phyloP scores from a whole-genome alignment of 2,797 vertebrate species.

The Esox masquinongy region DNA sequence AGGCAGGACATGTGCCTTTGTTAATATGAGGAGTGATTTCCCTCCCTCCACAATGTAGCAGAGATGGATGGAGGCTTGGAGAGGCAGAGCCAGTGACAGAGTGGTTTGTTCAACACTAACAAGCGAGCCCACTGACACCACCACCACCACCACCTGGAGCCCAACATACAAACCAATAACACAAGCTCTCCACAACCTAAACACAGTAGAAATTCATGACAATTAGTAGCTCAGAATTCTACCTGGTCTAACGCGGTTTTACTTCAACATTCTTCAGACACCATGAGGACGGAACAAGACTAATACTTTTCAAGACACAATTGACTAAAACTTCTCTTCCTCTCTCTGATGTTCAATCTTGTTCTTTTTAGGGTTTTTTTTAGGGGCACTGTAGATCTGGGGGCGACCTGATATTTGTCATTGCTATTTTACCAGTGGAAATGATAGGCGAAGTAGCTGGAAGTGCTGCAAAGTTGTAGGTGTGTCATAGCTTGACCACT shows the following conservation, averaged over 20 bases:
- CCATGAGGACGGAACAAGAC: neutral
- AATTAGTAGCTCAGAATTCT: neutral
- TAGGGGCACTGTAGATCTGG: too few relatives aligned
- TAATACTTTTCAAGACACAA: neutral
- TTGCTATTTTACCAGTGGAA: too few relatives aligned
- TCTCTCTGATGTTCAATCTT: too few relatives aligned
- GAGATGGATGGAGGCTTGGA: constrained; percentile 35
- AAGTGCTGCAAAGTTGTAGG: too few relatives aligned
- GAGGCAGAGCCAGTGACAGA: constrained; percentile 37
- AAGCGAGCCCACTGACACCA: constrained; percentile 3
- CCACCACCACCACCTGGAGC: neutral
- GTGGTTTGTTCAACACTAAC: constrained; percentile 22
- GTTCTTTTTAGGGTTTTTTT: too few relatives aligned
- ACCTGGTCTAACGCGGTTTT: neutral
- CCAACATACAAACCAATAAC: neutral
- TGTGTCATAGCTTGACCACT: too few relatives aligned
- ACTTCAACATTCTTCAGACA: neutral
- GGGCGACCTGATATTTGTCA: too few relatives aligned
- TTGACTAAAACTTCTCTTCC: too few relatives aligned
- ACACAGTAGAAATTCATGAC: neutral
- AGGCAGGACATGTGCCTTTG: constrained; percentile 24
- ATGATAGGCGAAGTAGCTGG: too few relatives aligned
- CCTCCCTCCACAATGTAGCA: constrained; percentile 16
- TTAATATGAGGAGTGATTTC: constrained; percentile 29
- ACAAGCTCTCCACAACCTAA: neutral